A percentile compares a stretch with the other conserved stretches of the same genome.
Conservation (phyloP, 2,113 vertebrate genomes). For the Saguinus midas region DNA sequence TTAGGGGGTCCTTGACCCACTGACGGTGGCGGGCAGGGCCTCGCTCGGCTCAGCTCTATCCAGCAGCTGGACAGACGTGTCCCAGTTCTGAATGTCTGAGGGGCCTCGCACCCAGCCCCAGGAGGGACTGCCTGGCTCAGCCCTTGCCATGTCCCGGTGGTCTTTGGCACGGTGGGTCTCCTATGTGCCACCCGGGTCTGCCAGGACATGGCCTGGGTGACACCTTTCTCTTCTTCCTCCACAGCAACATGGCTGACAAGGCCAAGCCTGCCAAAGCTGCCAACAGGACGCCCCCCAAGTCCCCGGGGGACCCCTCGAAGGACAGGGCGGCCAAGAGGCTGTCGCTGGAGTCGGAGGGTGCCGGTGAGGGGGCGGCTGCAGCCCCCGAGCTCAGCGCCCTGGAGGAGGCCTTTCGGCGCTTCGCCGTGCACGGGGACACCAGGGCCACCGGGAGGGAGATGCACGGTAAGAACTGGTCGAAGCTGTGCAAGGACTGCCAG, state of each 20-base stretch:
- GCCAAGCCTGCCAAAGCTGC: slow-evolving; percentile 71
- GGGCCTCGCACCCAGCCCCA: too few species aligned
- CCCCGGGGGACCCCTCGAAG: slow-evolving; percentile 79
- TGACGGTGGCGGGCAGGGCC: accelerated
- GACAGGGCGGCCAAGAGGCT: slow-evolving; percentile 81
- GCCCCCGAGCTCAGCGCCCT: slow-evolving; percentile 90
- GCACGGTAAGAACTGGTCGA: slow-evolving; percentile 99
- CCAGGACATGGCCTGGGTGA: background rate
- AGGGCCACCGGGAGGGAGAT: slow-evolving; percentile 94
- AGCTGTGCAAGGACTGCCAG: slow-evolving; percentile 95
- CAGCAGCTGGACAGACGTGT: too few species aligned
- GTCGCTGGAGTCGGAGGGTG: slow-evolving; percentile 88
- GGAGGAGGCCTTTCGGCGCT: slow-evolving; percentile 94
- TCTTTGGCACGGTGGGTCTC: background rate
- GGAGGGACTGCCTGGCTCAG: background rate
- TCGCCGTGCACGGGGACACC: slow-evolving; percentile 95
- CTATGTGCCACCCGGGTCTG: accelerated
- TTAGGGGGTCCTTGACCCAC: background rate
- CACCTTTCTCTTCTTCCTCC: background rate
- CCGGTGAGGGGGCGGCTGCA: slow-evolving; percentile 84
- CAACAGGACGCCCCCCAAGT: slow-evolving; percentile 82
- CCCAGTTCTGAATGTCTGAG: background rate
- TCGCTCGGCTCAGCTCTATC: background rate
- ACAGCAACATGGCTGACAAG: slow-evolving; percentile 84
- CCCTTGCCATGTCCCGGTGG: background rate